phyloP scores from a whole-genome alignment of 2,888 invertebrate species.

The Agapostemon virescens region DNA sequence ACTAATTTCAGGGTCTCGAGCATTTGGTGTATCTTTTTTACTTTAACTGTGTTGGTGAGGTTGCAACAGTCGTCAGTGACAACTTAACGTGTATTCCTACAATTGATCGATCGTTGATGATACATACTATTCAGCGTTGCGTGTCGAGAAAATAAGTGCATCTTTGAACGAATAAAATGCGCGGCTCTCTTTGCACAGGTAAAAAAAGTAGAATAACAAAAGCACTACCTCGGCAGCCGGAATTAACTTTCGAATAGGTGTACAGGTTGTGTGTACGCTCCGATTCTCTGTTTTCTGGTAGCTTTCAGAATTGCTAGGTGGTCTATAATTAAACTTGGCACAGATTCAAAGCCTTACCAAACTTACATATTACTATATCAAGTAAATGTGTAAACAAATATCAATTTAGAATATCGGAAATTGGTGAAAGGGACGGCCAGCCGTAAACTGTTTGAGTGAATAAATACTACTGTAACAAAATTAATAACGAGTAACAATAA shows the following conservation, averaged over 20 bases:
- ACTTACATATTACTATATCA: slow-evolving; percentile 60
- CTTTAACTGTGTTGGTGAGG: background rate
- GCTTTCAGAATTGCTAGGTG: slow-evolving; percentile 66
- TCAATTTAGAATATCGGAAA: slow-evolving; percentile 18
- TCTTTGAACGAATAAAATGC: slow-evolving; percentile 9
- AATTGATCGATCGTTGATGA: background rate
- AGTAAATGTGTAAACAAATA: slow-evolving; percentile 60
- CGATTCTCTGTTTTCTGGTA: slow-evolving; percentile 65
- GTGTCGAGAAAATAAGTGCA: slow-evolving; percentile 11
- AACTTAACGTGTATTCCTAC: background rate
- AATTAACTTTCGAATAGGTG: slow-evolving; percentile 47
- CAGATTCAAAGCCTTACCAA: slow-evolving; percentile 64
- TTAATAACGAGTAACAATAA: background rate
- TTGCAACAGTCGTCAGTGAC: background rate
- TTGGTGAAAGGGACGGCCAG: background rate
- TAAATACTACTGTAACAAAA: slow-evolving; percentile 1
- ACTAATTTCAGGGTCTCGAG: slow-evolving; percentile 4
- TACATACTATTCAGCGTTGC: slow-evolving; percentile 1
- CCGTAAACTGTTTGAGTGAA: slow-evolving; percentile 2
- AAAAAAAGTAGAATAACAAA: slow-evolving; percentile 11
- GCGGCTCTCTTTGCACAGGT: background rate
- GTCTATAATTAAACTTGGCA: slow-evolving; percentile 74
- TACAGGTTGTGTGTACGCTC: slow-evolving; percentile 57
- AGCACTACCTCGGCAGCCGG: slow-evolving; percentile 23
- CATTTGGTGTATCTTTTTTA: slow-evolving; percentile 28